Evolutionary conservation across 2,888 invertebrate species (phyloP), one percentile per base, ranked within the genome.

Genomic region (Temnothorax unifasciatus): DNA sequence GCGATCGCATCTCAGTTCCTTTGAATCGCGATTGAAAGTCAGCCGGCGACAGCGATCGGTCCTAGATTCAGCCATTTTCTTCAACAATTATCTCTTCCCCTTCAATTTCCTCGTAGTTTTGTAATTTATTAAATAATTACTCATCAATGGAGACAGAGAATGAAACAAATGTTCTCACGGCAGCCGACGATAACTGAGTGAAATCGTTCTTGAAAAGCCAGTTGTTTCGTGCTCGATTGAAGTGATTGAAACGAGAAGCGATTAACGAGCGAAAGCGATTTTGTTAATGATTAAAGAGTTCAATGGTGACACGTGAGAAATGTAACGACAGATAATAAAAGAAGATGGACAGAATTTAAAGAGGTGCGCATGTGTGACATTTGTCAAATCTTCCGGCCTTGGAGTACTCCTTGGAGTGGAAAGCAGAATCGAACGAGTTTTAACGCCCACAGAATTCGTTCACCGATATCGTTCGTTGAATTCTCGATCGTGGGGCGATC

Each of bases 401-500:
- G 29, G 11, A 44, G 41, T 29, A 29, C 34, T 85, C 66, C 57
- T 29, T 29, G 29, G 29, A 29, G 29, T 29, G 29, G 54, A 63
- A 44, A 81, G 66, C 54, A 81, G 81, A 79, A 25, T 29, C 76
- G 68, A 82, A 71, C 66, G 81, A 75, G 79, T 44, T 59, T 15
- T 8, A 25, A 82, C 76, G 71, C 44, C 75, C 82, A 54, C 11
- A 63, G 79, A 47, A 47, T 52, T 9, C 34, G 5, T 29, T n/a
- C 44, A 3, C 2, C 18, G 13, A 50, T 74, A 71, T 71, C 34
- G n/a, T 66, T 71, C 15, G 21, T 54, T 21, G 64, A 63, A 66
- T 13, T 54, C 1, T 38, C 13, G 18, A 41, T n/a, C 13, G 41
- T 21, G 69, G 52, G 63, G 47, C 15, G 15, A 47, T 9, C 6